Conservation (phyloP, 2,888 invertebrate genomes). For the Sminthurinus aureus region DNA sequence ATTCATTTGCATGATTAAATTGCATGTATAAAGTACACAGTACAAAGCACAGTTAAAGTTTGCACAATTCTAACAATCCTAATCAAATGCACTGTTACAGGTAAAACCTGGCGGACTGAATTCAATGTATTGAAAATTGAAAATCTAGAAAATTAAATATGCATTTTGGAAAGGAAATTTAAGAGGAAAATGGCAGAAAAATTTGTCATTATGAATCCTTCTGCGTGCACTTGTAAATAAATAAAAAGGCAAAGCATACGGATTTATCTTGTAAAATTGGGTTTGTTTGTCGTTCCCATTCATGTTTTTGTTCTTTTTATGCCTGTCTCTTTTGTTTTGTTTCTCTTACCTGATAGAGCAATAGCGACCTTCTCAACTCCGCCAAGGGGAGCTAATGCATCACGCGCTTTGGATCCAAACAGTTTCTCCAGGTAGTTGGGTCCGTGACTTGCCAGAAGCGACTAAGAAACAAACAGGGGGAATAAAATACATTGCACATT, state of each 20-base stretch:
- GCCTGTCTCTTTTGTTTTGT: background rate
- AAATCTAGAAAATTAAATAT: no score
- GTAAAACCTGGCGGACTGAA: no score
- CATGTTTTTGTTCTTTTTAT: background rate
- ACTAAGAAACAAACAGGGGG: slow-evolving; percentile 62
- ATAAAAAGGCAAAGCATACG: background rate
- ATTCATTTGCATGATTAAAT: no score
- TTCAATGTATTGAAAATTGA: no score
- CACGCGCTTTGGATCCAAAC: slow-evolving; percentile 92
- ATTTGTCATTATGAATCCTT: background rate
- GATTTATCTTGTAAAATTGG: background rate
- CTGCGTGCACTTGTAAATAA: no score
- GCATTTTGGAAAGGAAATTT: background rate
- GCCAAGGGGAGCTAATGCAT: slow-evolving; percentile 88
- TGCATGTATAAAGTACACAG: no score
- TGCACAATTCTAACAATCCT: no score
- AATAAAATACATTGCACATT: no score
- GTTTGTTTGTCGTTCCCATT: background rate
- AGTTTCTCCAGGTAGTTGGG: slow-evolving; percentile 96
- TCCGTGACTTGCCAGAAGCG: slow-evolving; percentile 91
- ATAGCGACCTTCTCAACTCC: slow-evolving; percentile 96
- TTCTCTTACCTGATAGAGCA: slow-evolving; percentile 82
- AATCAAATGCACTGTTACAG: no score
- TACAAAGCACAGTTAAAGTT: no score
- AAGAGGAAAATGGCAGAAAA: background rate